Conservation (phyloP, 2,113 vertebrate genomes). For the Bostrychus sinensis region DNA sequence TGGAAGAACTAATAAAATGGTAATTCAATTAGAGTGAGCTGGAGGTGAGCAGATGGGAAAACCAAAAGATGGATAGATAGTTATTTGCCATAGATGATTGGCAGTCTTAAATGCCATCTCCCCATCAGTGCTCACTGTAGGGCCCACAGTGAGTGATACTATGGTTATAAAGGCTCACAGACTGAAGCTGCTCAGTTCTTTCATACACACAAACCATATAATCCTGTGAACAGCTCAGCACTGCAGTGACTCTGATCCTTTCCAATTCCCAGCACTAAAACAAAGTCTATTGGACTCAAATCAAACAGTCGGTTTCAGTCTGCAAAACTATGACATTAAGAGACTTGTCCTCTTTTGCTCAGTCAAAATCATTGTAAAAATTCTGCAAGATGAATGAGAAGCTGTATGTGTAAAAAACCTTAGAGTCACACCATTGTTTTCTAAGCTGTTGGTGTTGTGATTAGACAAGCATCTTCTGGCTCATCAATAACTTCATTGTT, state of each 20-base stretch:
- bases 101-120: neutral
- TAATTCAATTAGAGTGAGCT: slow-evolving; percentile 56
- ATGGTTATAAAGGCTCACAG: neutral
- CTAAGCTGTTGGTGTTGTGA: slow-evolving; percentile 31
- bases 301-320: slow-evolving; percentile 17
- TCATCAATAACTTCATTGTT: slow-evolving; percentile 61
- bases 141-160: neutral
- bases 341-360: neutral
- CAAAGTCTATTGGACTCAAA: slow-evolving; percentile 49
- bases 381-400: too few species aligned
- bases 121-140: neutral
- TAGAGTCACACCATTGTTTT: slow-evolving; percentile 26
- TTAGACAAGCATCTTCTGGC: slow-evolving; percentile 33
- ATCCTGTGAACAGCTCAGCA: slow-evolving; percentile 62
- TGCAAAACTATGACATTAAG: neutral
- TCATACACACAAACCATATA: slow-evolving; percentile 44
- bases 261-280: slow-evolving; percentile 47
- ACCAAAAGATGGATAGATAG: neutral
- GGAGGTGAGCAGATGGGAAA: slow-evolving; percentile 3
- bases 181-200: neutral
- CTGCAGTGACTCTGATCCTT: slow-evolving; percentile 32
- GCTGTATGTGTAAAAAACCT: too few species aligned
- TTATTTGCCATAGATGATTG: neutral
- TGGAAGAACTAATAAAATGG: slow-evolving; percentile 55
- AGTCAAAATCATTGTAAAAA: slow-evolving; percentile 48